phyloP scores from a whole-genome alignment of 2,888 invertebrate genomes.

The Dendrolimus pini region DNA sequence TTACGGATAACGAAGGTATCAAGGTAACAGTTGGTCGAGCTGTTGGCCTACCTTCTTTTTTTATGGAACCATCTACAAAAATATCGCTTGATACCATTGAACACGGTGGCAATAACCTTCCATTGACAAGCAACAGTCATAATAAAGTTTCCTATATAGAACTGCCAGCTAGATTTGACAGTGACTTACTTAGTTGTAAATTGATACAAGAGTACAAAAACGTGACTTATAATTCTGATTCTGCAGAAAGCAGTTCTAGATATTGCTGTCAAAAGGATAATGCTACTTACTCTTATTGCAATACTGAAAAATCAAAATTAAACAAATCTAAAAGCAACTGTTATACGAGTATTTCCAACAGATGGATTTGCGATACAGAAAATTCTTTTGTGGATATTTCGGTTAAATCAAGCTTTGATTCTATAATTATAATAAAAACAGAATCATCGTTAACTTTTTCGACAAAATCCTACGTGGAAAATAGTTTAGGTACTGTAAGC shows the following conservation, averaged over 20 bases:
- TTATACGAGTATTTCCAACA: background rate
- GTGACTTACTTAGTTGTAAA: background rate
- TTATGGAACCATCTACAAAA: conserved; percentile 8
- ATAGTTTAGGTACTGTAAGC: conserved; percentile 20
- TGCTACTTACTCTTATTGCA: background rate
- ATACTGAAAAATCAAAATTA: background rate
- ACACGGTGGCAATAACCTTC: background rate
- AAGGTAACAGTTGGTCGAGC: conserved; percentile 51
- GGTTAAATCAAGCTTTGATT: conserved; percentile 22
- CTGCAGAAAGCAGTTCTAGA: background rate
- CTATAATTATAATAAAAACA: conserved; percentile 26
- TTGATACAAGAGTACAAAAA: background rate
- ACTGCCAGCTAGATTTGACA: background rate
- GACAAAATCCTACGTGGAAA: conserved; percentile 9
- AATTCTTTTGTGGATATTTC: conserved; percentile 3
- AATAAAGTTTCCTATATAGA: background rate
- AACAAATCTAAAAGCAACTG: conserved; percentile 1
- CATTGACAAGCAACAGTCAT: conserved; percentile 1
- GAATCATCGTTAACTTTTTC: conserved; percentile 31
- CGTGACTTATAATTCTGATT: background rate
- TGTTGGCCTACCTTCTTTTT: conserved; percentile 28
- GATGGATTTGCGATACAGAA: background rate
- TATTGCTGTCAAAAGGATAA: background rate
- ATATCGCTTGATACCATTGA: background rate
- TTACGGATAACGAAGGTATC: conserved; percentile 50